Evolutionary conservation across 2,888 invertebrate genomes (phyloP), one percentile per base, ranked within the genome.

Genomic region (Nymphalis urticae): DNA sequence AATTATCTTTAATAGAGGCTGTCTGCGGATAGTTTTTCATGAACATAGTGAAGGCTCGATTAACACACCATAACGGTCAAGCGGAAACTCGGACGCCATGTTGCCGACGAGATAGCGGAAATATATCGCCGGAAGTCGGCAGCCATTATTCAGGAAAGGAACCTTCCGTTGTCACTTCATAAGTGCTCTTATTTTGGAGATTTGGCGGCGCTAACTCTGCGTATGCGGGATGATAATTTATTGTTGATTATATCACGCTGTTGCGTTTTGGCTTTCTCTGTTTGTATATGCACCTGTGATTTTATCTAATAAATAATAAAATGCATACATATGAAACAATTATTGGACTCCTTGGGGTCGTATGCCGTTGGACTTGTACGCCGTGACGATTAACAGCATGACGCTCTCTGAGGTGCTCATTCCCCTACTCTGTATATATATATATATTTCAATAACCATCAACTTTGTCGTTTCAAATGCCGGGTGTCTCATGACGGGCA

Each of bases 61-160:
- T 91, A 91, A 89, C 90, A 92, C 90, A 88, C 86, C 84, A 87
- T 89, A 91, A 89, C 87, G 91, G 91, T 89, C 90, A 90, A 85
- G 81, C 87, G 92, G 90, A 91, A 84, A 86, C 82, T 77, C 80
- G 85, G 87, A 80, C 85, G 89, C 90, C 89, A 88, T 87, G 84
- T 85, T 88, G 89, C 84, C 82, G 82, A 80, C 79, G 83, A 89
- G 92, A 92, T 92, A 92, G 89, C 88, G 90, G 91, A 91, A 92
- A 92, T 91, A 92, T 91, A 92, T 91, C 87, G 82, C 88, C 86
- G 92, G 92, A 90, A 87, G 89, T 87, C 79, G 83, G 83, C 80
- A 79, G 81, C 89, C 87, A 91, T 92, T 92, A 91, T 90, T 91
- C 87, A 90, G 87, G 85, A 88, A 89, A 85, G 89, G 85, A 85